Percentiles rank a stretch among this genome's conserved stretches.
These are phyloP conservation scores for Chinchilla lanigera DNA, from an alignment of 2,113 vertebrate species.

Conservation along the genomic window DNA sequence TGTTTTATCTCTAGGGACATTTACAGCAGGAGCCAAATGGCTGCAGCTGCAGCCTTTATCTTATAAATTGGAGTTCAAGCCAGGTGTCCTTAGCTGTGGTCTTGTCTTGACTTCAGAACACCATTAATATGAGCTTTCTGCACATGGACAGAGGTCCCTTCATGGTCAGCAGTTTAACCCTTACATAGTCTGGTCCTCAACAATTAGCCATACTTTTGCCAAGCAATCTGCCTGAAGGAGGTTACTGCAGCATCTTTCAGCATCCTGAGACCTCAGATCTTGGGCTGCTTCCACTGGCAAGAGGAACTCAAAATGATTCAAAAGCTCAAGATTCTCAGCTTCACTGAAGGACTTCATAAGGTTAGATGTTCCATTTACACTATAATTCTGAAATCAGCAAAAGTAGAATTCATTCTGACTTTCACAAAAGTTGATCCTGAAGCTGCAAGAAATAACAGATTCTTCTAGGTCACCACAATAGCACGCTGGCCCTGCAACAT, in stretches of 20 bases:
- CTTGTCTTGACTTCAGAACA: not conserved
- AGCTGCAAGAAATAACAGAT: not conserved
- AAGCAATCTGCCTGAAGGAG: not conserved
- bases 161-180: not conserved
- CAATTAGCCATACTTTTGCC: not conserved
- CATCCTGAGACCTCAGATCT: not conserved
- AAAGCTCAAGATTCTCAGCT: not conserved
- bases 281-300: not conserved
- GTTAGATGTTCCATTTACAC: not conserved
- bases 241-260: not conserved
- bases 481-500: not conserved
- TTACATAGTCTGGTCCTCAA: not conserved
- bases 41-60: not conserved
- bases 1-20: not conserved
- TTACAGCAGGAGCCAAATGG: not conserved
- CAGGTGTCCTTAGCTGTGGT: too few relatives aligned
- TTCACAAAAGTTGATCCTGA: not conserved
- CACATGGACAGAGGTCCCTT: not conserved
- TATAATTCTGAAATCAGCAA: not conserved
- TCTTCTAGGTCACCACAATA: not conserved
- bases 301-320: not conserved
- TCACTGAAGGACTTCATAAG: not conserved
- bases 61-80: not conserved
- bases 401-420: not conserved
- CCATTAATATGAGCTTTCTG: not conserved